phyloP scores from a whole-genome alignment of 2,113 vertebrate genomes.

The Lagopus leucura region DNA sequence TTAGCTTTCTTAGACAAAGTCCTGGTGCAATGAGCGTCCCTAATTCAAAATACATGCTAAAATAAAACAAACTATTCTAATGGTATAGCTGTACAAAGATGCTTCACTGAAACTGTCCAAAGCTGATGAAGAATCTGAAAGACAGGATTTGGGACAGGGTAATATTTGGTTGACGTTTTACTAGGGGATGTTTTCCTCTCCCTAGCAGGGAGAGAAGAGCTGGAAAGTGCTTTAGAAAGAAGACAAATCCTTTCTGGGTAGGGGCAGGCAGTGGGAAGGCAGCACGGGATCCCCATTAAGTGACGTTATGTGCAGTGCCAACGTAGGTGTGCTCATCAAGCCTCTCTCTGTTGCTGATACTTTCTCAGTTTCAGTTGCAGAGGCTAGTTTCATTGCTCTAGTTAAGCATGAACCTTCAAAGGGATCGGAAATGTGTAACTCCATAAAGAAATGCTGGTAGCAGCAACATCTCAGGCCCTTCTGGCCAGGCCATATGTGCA shows the following conservation, averaged over 20 bases:
- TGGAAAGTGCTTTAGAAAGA: neutral
- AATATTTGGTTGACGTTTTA: neutral
- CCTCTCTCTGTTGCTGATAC: neutral
- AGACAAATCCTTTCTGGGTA: neutral
- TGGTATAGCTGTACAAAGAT: neutral
- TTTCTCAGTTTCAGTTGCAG: neutral
- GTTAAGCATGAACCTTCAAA: neutral
- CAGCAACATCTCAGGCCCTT: neutral
- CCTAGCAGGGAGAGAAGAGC: neutral
- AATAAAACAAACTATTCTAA: neutral
- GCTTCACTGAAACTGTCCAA: neutral
- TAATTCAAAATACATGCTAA: neutral
- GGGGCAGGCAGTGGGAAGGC: neutral
- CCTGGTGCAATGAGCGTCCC: neutral
- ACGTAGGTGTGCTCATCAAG: neutral
- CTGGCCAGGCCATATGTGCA: neutral
- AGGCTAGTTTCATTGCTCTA: neutral
- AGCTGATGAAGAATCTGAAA: neutral
- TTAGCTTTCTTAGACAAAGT: neutral
- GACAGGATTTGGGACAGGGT: neutral
- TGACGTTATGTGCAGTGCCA: accelerated
- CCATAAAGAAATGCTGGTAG: neutral
- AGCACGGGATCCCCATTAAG: neutral
- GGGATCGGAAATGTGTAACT: neutral
- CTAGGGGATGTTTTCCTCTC: neutral